These are phyloP conservation scores for Torymus aiolomorphi DNA, from an alignment of 2,888 invertebrate genomes.

Conservation along the genomic window DNA sequence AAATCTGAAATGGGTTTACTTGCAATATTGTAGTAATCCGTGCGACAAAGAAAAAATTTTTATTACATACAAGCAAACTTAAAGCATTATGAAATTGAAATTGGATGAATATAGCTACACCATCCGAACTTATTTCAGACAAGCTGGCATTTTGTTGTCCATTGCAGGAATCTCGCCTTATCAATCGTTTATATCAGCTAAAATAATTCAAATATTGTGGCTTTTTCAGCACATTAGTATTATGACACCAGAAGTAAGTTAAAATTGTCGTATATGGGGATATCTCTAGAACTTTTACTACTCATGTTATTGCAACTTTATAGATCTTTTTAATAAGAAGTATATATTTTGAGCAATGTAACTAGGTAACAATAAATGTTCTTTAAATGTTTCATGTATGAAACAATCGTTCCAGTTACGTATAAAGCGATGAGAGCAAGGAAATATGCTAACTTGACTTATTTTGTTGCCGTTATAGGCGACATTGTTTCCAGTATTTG, in stretches of 20 bases:
- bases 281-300: too few relatives aligned
- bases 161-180: constrained; percentile 21
- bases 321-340: too few relatives aligned
- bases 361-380: too few relatives aligned
- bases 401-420: too few relatives aligned
- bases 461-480: too few relatives aligned
- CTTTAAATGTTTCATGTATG: too few relatives aligned
- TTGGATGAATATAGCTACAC: neutral
- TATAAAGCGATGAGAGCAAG: too few relatives aligned
- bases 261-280: neutral
- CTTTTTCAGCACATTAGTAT: constrained; percentile 23
- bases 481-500: too few relatives aligned
- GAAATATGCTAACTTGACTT: too few relatives aligned
- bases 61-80: neutral
- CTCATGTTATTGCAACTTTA: too few relatives aligned
- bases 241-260: neutral
- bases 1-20: too few relatives aligned
- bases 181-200: constrained; percentile 2
- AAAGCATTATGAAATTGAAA: neutral
- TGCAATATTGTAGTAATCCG: neutral
- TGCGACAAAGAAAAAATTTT: neutral
- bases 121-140: constrained; percentile 20
- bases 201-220: constrained; percentile 20
- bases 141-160: neutral
- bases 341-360: too few relatives aligned